phyloP scores from a whole-genome alignment of 2,888 invertebrate genomes.

The Nemotelus pantherinus region DNA sequence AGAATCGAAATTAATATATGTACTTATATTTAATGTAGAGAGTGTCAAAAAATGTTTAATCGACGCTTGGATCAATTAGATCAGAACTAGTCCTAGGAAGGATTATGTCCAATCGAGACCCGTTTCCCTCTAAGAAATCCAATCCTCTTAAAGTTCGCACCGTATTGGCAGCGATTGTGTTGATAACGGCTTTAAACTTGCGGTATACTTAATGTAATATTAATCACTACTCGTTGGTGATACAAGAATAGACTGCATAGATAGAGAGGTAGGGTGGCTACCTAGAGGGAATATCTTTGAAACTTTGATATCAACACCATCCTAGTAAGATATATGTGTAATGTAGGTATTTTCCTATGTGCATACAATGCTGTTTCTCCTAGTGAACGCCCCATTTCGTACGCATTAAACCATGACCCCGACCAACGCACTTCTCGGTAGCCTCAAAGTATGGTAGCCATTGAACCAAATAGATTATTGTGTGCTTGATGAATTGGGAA shows the following conservation, averaged over 20 bases:
- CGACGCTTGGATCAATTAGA: too few relatives aligned
- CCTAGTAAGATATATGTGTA: too few relatives aligned
- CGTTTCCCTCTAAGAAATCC: too few relatives aligned
- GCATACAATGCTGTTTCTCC: not conserved
- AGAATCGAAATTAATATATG: too few relatives aligned
- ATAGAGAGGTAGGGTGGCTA: not conserved
- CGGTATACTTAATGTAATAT: constrained; percentile 24
- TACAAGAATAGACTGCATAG: not conserved
- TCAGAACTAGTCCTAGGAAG: too few relatives aligned
- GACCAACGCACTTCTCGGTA: constrained; percentile 9
- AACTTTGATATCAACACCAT: not conserved
- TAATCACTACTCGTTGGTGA: constrained; percentile 13
- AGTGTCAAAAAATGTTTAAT: too few relatives aligned
- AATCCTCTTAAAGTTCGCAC: too few relatives aligned
- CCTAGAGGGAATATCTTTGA: not conserved
- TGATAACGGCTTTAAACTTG: not conserved
- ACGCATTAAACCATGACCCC: constrained; percentile 35
- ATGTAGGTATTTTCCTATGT: not conserved
- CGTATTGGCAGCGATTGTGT: too few relatives aligned
- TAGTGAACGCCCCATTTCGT: not conserved
- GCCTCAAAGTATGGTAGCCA: constrained; percentile 13
- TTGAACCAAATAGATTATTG: constrained; percentile 30
- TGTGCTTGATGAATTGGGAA: constrained; percentile 14
- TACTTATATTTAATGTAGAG: too few relatives aligned
- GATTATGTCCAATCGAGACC: too few relatives aligned